Conservation (phyloP, 2,113 vertebrate species). For the Henicopernis longicauda region DNA sequence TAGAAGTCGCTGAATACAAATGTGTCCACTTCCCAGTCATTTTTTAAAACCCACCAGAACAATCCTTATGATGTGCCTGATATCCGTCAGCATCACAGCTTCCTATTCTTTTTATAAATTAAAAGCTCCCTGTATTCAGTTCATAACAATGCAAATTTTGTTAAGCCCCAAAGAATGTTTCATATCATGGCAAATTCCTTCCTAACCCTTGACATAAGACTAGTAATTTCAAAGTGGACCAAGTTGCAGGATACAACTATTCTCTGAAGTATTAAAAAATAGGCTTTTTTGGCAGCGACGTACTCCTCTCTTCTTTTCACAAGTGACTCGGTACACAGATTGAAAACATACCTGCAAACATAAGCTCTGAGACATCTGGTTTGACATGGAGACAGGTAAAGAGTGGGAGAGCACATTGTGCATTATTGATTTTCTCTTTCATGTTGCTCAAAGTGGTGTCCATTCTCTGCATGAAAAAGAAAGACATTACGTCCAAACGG, state of each 20-base stretch:
- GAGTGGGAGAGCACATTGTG: constrained; percentile 87
- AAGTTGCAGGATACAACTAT: not conserved
- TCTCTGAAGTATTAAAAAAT: not conserved
- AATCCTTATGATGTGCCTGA: not conserved
- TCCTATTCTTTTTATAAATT: not conserved
- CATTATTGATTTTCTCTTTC: constrained; percentile 83
- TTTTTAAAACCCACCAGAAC: not conserved
- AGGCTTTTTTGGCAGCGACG: accelerated
- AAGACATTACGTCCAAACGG: not conserved
- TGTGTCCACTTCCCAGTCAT: not conserved
- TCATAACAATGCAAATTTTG: not conserved
- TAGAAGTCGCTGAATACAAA: not conserved
- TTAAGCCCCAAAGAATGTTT: not conserved
- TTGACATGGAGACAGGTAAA: constrained; percentile 98
- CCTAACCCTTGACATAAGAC: not conserved
- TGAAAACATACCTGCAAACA: constrained; percentile 89
- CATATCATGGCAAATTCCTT: not conserved
- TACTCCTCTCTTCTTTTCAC: not conserved
- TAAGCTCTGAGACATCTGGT: constrained; percentile 96
- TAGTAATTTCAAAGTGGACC: not conserved
- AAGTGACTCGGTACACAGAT: not conserved
- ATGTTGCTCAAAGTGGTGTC: constrained; percentile 84
- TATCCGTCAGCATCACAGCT: not conserved
- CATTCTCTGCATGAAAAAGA: constrained; percentile 83
- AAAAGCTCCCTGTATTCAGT: not conserved